Base-by-base conservation (phyloP, 1,140 invertebrate species). In the Calycopis cecrops region DNA sequence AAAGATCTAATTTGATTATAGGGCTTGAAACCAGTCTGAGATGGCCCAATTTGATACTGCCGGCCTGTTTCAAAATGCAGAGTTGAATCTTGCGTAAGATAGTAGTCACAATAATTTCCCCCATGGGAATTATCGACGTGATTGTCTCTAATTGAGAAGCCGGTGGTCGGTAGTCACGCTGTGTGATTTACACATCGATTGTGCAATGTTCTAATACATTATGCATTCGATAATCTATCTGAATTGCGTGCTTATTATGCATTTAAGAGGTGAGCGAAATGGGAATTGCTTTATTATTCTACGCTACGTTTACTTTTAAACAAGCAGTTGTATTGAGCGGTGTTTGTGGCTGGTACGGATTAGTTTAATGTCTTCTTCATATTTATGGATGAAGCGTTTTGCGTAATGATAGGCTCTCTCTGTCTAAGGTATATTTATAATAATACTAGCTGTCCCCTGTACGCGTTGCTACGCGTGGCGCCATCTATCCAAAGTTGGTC, bases 121-220 rank as follows among this genome's bases (percentile, higher is more conserved):
- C 59, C 34, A 65, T 65, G 59, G 57, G 50, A 60, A 57, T 59
- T 63, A 60, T 44, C 40, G 40, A 44, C 40, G 14, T 44, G 60
- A 65, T 57, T 63, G 57, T 57, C 42, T 52, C 42, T 67, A 67
- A 64, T 59, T 61, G 62, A 57, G 59, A 60, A 56, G 44, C 59
- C 37, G 51, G 47, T 65, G 52, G 61, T n/a, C 56, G 60, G 60
- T 57, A 67, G 59, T 59, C 57, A 63, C 64, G 60, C 61, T 58
- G 59, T 52, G 48, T 63, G 49, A 57, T 59, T 58, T 58, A 59
- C 53, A 54, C 44, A 57, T 40, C 50, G 35, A 56, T 55, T 55
- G 12, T 44, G 16, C 17, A 44, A 44, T 16, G 17, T 44, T 14
- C 17, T 44, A 9, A 14, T 14, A 16, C 12, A 44, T 16, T 44